Evolutionary conservation across 2,113 vertebrate genomes (phyloP), one percentile per base, ranked within the genome.

Genomic region (Suricata suricatta): DNA sequence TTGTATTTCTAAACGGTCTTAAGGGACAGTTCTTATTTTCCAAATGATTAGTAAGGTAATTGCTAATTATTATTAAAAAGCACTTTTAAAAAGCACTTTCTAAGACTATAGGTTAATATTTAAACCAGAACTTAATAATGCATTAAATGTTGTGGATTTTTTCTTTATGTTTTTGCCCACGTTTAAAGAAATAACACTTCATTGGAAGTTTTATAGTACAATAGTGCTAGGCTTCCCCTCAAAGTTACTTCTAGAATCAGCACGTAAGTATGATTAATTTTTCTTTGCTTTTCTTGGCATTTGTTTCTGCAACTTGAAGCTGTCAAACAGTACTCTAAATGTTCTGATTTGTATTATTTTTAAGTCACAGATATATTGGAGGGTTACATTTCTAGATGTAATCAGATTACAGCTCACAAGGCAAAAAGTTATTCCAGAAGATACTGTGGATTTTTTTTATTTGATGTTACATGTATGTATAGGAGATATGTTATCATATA

Each of bases 281-380:
- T 94, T 97, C 93, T 57, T 96, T 95, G 93, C 87, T 97, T 96
- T 96, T 87, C 68, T 95, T 96, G 96, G 87, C 92, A n/a, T 97
- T 97, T 97, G 92, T 95, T 90, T 60, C 35, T 96, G 84, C 87
- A 96, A 96, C 47, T 77, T 82, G 96, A 96, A 95, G 88, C 95
- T 96, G 84, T 95, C 96, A 95, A 85, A 74, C 44, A 96, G 71
- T 66, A 7, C 92, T 92, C 38, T n/a, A 63, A 96, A 74, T 88
- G 76, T 97, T 91, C 83, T 79, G 82, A 90, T 90, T 79, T 93
- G 74, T 97, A 44, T 92, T 82, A 66, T 85, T 95, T 95, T 87
- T 90, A 41, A 97, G 92, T 31, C 60, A 41, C 79, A 50, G 50
- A 44, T 90, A 35, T 86, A 38, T 54, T 92, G 66, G 82, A 93